Conservation (phyloP, 37 sponge, comb jelly and placozoan species). For the Beroe forskalii region DNA sequence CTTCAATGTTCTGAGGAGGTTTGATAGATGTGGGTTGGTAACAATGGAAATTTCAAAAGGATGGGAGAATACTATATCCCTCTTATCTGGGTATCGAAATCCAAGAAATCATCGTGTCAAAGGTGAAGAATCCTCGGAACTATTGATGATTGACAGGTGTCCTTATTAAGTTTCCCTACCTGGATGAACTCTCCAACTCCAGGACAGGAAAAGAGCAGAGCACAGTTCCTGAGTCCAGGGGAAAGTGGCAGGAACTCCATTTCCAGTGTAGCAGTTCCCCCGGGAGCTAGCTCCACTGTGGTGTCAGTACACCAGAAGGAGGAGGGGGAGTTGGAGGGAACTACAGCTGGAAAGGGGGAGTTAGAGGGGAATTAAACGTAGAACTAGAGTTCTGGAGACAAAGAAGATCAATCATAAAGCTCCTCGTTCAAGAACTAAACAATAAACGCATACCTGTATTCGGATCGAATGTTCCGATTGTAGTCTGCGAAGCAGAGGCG, state of each 20-base stretch:
- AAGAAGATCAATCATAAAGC: too few species aligned
- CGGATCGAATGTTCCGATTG: constrained; percentile 4
- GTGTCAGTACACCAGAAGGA: constrained; percentile 64
- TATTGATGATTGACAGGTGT: too few species aligned
- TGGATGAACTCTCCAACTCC: constrained; percentile 63
- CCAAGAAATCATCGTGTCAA: too few species aligned
- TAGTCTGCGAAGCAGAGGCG: neutral
- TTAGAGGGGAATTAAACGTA: too few species aligned
- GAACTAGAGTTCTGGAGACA: too few species aligned
- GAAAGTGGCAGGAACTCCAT: constrained; percentile 66
- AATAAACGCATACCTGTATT: constrained; percentile 26
- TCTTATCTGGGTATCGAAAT: too few species aligned
- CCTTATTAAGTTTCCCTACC: too few species aligned
- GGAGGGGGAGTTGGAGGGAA: constrained; percentile 9
- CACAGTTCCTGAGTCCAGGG: constrained; percentile 33
- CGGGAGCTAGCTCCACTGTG: constrained; percentile 42
- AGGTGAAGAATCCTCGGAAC: too few species aligned
- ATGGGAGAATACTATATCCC: too few species aligned
- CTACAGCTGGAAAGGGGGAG: neutral
- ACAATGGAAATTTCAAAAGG: too few species aligned
- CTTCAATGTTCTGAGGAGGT: constrained; percentile 31
- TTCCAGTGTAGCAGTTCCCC: constrained; percentile 53
- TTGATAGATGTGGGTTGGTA: too few species aligned
- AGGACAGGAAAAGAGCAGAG: constrained; percentile 51
- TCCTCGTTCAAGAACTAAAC: too few species aligned